Percentiles rank a stretch among this genome's conserved stretches.
phyloP scores from a whole-genome alignment of 1,140 invertebrate species.

The Mactra quadrangularis region DNA sequence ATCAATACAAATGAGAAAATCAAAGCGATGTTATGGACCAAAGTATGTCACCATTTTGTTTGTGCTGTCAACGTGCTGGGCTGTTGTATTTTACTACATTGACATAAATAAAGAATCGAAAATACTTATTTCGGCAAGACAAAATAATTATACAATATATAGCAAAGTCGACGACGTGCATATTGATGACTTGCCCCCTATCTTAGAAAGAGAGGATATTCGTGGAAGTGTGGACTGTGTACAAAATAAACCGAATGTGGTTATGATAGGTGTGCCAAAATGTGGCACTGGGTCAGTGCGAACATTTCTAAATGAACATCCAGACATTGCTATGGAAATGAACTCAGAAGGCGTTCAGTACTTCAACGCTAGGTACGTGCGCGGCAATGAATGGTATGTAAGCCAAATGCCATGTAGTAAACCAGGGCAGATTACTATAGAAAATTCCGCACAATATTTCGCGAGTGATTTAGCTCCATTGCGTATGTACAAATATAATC shows the following conservation, averaged over 20 bases:
- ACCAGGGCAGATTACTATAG: neutral
- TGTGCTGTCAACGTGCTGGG: too few species aligned
- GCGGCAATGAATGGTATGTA: neutral
- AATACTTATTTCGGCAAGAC: neutral
- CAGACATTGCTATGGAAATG: slow-evolving; percentile 25
- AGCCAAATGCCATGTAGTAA: slow-evolving; percentile 24
- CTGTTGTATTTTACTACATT: too few species aligned
- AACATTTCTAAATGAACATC: slow-evolving; percentile 27
- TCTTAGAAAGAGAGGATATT: neutral
- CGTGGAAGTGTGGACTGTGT: neutral
- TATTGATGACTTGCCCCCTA: neutral
- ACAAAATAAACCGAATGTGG: slow-evolving; percentile 12
- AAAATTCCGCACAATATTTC: slow-evolving; percentile 31
- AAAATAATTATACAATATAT: slow-evolving; percentile 29
- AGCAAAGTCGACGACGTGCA: neutral
- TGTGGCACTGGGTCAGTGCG: slow-evolving; percentile 18
- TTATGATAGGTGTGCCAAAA: slow-evolving; percentile 36
- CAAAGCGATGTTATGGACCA: too few species aligned
- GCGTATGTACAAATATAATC: slow-evolving; percentile 27
- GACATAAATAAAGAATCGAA: neutral
- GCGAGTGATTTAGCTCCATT: neutral
- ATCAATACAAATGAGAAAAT: too few species aligned
- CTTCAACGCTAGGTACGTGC: slow-evolving; percentile 16
- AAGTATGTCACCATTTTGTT: too few species aligned
- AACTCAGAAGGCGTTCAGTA: slow-evolving; percentile 32